Evolutionary conservation across 2,113 vertebrate genomes (phyloP).

Genomic region (Motacilla tschutschensis): DNA sequence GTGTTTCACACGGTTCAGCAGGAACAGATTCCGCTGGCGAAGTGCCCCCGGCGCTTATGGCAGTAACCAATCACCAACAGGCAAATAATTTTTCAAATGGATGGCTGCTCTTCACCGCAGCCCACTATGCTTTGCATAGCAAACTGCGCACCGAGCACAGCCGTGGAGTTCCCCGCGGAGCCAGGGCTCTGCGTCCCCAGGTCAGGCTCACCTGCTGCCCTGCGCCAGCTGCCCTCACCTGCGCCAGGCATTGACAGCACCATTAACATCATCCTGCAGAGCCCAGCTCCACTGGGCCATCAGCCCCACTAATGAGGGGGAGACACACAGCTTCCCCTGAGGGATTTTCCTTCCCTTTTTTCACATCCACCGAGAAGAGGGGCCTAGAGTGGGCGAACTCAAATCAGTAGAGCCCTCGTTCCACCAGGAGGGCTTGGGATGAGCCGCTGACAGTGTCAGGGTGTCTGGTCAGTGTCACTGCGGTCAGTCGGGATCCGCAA

Average conservation of each 20-base stretch:
- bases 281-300: not conserved
- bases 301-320: not conserved
- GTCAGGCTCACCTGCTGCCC: not conserved
- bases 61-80: not conserved
- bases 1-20: not conserved
- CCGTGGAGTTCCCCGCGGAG: accelerated
- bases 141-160: accelerated
- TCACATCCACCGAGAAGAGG: accelerated
- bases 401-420: not conserved
- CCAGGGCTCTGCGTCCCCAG: accelerated
- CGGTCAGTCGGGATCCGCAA: not conserved
- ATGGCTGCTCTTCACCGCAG: not conserved
- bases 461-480: not conserved
- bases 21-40: not conserved
- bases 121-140: not conserved
- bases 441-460: not conserved
- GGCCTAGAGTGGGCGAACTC: not conserved
- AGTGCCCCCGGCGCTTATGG: not conserved
- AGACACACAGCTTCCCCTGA: not conserved
- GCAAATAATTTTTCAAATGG: slow-evolving; percentile 18
- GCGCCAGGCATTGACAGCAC: not conserved
- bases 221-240: not conserved
- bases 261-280: not conserved
- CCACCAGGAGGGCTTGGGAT: not conserved
- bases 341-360: not conserved